Percentiles rank a stretch among this genome's conserved stretches.
Conservation (phyloP, 2,797 vertebrate species). For the Megaceryle alcyon region DNA sequence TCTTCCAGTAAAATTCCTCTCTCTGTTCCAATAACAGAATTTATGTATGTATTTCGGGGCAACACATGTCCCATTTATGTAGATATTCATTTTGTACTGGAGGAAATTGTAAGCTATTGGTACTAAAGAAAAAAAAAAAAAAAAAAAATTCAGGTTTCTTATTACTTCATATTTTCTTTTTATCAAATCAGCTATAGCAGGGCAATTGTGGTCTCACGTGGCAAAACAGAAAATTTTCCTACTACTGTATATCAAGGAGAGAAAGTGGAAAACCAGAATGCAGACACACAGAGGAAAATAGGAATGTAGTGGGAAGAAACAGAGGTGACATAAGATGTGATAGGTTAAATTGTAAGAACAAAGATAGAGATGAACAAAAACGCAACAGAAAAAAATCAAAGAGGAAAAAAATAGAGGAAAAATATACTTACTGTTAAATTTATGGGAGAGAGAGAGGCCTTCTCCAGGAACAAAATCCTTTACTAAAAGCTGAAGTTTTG, state of each 20-base stretch:
- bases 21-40: not conserved
- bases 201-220: not conserved
- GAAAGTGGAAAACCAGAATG: not conserved
- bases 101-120: not conserved
- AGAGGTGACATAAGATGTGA: not conserved
- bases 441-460: not conserved
- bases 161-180: not conserved
- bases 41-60: not conserved
- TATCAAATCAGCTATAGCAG: not conserved
- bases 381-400: not conserved
- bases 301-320: not conserved
- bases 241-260: not conserved
- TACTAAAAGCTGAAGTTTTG: not conserved
- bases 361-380: not conserved
- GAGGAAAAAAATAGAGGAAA: not conserved
- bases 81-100: not conserved
- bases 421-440: not conserved
- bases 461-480: not conserved
- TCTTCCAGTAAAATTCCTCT: not conserved
- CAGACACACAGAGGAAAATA: not conserved
- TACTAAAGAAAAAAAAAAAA: not conserved
- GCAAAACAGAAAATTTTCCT: not conserved
- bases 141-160: not conserved
- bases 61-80: not conserved
- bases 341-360: not conserved